These are phyloP conservation scores for Heliconius congener DNA, from an alignment of 1,140 invertebrate genomes.

Conservation along the genomic window DNA sequence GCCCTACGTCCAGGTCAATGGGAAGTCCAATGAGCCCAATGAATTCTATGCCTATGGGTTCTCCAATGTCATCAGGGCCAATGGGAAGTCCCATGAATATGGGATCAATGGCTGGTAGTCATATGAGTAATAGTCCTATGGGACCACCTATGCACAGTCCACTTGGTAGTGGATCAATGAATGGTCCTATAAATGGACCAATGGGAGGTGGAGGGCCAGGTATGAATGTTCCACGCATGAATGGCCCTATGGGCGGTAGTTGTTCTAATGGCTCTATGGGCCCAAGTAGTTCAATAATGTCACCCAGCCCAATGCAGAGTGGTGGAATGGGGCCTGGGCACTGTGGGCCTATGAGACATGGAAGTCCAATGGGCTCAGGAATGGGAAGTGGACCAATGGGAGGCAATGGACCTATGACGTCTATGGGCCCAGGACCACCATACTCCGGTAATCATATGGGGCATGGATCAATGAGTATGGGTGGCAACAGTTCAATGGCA, in stretches of 20 bases:
- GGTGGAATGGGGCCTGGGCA: slow-evolving; percentile 77
- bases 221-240: slow-evolving; percentile 81
- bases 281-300: slow-evolving; percentile 78
- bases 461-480: slow-evolving; percentile 81
- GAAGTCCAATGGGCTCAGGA: slow-evolving; percentile 78
- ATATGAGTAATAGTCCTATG: slow-evolving; percentile 85
- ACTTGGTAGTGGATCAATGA: slow-evolving; percentile 75
- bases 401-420: slow-evolving; percentile 78
- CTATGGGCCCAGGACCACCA: slow-evolving; percentile 77
- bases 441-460: slow-evolving; percentile 75
- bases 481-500: slow-evolving; percentile 77
- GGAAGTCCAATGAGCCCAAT: slow-evolving; percentile 86
- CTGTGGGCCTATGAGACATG: slow-evolving; percentile 80
- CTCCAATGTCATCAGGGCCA: slow-evolving; percentile 85
- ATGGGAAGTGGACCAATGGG: slow-evolving; percentile 78
- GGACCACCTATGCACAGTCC: slow-evolving; percentile 83
- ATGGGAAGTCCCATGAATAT: slow-evolving; percentile 88
- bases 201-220: slow-evolving; percentile 80
- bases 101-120: slow-evolving; percentile 80
- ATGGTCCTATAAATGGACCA: slow-evolving; percentile 81
- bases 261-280: slow-evolving; percentile 80
- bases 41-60: slow-evolving; percentile 88
- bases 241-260: slow-evolving; percentile 79
- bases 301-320: slow-evolving; percentile 77
- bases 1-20: slow-evolving; percentile 81